Conservation (phyloP, 2,113 vertebrate species). For the Sakesphorus luctuosus region DNA sequence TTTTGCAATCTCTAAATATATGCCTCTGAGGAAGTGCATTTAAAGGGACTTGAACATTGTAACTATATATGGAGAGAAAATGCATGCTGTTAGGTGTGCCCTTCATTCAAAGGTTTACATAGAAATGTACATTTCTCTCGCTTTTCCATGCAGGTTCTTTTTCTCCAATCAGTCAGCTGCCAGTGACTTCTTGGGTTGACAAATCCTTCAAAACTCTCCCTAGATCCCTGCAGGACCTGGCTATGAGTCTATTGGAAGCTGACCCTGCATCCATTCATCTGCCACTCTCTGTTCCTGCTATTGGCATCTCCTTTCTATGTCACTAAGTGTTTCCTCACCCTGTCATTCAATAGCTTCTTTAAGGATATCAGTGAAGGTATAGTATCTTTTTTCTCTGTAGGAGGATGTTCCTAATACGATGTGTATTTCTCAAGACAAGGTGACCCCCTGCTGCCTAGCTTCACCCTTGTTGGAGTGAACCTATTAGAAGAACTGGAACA, state of each 20-base stretch:
- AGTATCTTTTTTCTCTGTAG: neutral
- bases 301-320: neutral
- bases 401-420: neutral
- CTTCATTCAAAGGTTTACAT: neutral
- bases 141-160: neutral
- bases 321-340: neutral
- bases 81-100: neutral
- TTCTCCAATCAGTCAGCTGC: neutral
- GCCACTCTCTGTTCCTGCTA: neutral
- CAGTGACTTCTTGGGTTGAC: neutral
- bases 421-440: neutral
- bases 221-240: neutral
- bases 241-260: neutral
- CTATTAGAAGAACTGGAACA: neutral
- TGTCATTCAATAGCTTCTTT: neutral
- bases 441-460: neutral
- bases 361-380: neutral
- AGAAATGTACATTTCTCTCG: neutral
- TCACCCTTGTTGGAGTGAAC: neutral
- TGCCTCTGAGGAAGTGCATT: neutral
- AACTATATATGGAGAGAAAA: neutral
- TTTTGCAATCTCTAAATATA: neutral
- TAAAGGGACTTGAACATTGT: neutral
- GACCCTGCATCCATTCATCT: accelerated
- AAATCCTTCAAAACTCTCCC: neutral